phyloP scores from a whole-genome alignment of 1,140 invertebrate genomes.

The Cyrtorhinus lividipennis region DNA sequence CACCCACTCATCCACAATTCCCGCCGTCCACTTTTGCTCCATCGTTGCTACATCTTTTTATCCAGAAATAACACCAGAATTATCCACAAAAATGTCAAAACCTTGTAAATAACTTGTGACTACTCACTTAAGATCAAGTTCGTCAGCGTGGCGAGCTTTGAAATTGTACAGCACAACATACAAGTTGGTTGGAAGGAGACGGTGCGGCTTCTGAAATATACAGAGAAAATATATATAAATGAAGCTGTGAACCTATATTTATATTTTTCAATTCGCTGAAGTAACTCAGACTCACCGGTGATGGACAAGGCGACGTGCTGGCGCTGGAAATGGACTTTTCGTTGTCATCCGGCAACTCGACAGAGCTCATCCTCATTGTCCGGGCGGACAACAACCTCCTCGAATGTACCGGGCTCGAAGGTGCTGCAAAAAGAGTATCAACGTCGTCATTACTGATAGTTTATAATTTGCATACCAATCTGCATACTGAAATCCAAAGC shows the following conservation, averaged over 20 bases:
- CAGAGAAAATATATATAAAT: neutral
- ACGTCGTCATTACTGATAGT: too few relatives aligned
- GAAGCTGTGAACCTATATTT: too few relatives aligned
- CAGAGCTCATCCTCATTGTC: constrained; percentile 76
- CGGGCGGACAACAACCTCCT: constrained; percentile 58
- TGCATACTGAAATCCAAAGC: too few relatives aligned
- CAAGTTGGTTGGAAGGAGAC: constrained; percentile 73
- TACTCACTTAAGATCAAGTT: constrained; percentile 74
- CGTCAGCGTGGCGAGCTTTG: constrained; percentile 80
- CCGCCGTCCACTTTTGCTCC: too few relatives aligned
- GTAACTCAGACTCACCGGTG: constrained; percentile 41
- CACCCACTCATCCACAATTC: too few relatives aligned
- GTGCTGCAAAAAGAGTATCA: constrained; percentile 51
- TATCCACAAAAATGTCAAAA: too few relatives aligned
- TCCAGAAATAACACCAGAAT: too few relatives aligned
- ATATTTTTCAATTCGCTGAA: neutral
- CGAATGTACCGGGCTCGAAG: constrained; percentile 75
- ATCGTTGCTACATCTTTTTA: too few relatives aligned
- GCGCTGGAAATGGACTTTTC: constrained; percentile 82
- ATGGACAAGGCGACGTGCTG: constrained; percentile 81
- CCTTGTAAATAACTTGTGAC: too few relatives aligned
- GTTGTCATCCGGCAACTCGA: constrained; percentile 80
- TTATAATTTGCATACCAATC: too few relatives aligned
- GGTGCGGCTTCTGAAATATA: constrained; percentile 55
- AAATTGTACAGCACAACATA: constrained; percentile 94